Evolutionary conservation across 1,140 invertebrate genomes (phyloP).

Genomic region (Lamellibrachia luymesi): DNA sequence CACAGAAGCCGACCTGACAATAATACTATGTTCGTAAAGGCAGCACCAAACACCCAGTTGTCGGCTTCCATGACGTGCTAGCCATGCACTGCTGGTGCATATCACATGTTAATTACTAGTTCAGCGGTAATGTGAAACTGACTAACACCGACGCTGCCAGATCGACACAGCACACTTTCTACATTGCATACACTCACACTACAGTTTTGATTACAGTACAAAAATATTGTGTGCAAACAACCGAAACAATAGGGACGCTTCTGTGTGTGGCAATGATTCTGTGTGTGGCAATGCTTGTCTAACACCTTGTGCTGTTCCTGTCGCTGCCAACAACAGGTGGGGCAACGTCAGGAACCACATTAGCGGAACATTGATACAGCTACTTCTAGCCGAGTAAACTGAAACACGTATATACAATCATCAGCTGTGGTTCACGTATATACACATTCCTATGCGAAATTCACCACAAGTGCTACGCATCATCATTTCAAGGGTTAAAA

Average conservation of each 20-base stretch:
- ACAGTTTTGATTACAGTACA: neutral
- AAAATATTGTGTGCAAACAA: neutral
- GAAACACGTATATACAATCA: neutral
- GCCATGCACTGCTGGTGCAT: neutral
- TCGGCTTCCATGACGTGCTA: neutral
- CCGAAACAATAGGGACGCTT: neutral
- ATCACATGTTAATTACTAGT: neutral
- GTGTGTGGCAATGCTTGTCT: neutral
- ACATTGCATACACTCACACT: neutral
- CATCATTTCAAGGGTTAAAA: neutral
- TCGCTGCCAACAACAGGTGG: neutral
- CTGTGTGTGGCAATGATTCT: neutral
- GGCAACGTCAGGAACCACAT: neutral
- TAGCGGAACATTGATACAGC: neutral
- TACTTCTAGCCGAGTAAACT: neutral
- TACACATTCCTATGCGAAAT: neutral
- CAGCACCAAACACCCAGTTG: neutral
- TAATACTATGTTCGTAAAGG: slow-evolving; percentile 5
- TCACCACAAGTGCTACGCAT: neutral
- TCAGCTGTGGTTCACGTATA: neutral
- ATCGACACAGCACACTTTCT: neutral
- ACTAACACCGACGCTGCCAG: neutral
- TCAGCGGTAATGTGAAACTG: neutral
- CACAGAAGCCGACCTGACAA: neutral
- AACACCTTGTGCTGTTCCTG: neutral